These are phyloP conservation scores for Thymelicus lineola DNA, from an alignment of 2,888 invertebrate species.

Conservation along the genomic window DNA sequence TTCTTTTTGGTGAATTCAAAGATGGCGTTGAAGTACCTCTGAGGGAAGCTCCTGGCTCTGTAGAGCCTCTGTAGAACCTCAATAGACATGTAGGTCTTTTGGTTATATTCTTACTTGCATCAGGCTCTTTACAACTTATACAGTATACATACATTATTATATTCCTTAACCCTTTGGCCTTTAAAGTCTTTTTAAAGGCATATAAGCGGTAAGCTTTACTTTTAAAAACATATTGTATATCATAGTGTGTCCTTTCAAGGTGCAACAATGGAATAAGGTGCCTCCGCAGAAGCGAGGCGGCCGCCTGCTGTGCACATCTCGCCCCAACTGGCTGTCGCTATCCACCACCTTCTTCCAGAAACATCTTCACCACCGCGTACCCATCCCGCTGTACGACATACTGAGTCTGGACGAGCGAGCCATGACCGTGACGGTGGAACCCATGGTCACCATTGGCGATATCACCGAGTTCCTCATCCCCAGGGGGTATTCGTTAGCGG, in stretches of 20 bases:
- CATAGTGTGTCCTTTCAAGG: conserved; percentile 56
- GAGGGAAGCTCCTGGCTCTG: too few relatives aligned
- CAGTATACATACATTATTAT: too few relatives aligned
- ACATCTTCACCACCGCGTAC: conserved; percentile 85
- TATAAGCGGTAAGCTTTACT: too few relatives aligned
- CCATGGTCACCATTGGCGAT: conserved; percentile 88
- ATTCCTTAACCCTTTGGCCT: too few relatives aligned
- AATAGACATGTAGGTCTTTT: too few relatives aligned
- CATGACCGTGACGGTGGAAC: conserved; percentile 87
- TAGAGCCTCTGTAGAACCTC: too few relatives aligned
- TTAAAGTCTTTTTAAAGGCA: too few relatives aligned
- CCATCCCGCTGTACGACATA: conserved; percentile 87
- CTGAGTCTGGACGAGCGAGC: conserved; percentile 83
- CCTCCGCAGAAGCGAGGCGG: conserved; percentile 61
- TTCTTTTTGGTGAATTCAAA: too few relatives aligned
- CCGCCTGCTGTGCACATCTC: conserved; percentile 86
- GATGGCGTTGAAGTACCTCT: too few relatives aligned
- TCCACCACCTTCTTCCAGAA: conserved; percentile 89
- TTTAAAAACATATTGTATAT: too few relatives aligned
- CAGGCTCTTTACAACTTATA: too few relatives aligned
- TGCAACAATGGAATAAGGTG: conserved; percentile 82
- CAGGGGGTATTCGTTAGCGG: conserved; percentile 87
- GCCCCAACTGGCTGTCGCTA: conserved; percentile 89
- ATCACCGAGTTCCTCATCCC: conserved; percentile 87
- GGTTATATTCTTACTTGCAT: too few relatives aligned